These are phyloP conservation scores for Sebastes dallii DNA, from an alignment of 2,797 vertebrate genomes.

Conservation along the genomic window DNA sequence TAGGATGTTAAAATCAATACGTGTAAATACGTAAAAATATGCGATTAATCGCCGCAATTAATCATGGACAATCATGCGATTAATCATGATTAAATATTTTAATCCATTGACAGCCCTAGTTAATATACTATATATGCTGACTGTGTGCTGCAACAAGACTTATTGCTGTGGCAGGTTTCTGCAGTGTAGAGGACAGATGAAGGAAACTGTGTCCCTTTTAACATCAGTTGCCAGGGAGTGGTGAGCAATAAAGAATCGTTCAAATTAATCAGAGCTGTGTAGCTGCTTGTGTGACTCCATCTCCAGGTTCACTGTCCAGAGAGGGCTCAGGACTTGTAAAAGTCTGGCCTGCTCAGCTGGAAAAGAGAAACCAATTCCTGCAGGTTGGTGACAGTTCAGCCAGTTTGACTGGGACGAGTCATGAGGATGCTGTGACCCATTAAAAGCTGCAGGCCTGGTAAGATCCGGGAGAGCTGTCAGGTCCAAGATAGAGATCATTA, in stretches of 20 bases:
- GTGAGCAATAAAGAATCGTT: constrained; percentile 23
- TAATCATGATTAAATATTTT: too few species aligned
- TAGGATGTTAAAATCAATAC: neutral
- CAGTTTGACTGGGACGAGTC: neutral
- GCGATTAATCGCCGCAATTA: too few species aligned
- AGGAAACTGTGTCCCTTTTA: constrained; percentile 37
- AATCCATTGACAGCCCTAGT: too few species aligned
- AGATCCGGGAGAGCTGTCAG: constrained; percentile 13
- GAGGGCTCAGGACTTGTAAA: neutral
- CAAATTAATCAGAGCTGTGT: constrained; percentile 31
- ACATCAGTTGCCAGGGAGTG: constrained; percentile 51
- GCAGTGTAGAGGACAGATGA: constrained; percentile 30
- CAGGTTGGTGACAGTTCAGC: neutral
- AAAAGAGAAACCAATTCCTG: neutral
- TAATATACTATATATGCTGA: neutral
- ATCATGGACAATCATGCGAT: too few species aligned
- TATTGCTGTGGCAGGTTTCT: constrained; percentile 1
- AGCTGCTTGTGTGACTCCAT: constrained; percentile 23
- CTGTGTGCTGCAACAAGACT: neutral
- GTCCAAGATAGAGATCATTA: constrained; percentile 35
- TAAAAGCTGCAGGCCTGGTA: constrained; percentile 14
- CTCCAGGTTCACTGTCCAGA: neutral
- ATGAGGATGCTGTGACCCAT: constrained; percentile 20
- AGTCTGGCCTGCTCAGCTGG: neutral
- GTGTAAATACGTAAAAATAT: neutral